Percentiles rank a stretch among this genome's conserved stretches.
Conservation (phyloP, 2,888 invertebrate genomes). For the Catocala nupta region DNA sequence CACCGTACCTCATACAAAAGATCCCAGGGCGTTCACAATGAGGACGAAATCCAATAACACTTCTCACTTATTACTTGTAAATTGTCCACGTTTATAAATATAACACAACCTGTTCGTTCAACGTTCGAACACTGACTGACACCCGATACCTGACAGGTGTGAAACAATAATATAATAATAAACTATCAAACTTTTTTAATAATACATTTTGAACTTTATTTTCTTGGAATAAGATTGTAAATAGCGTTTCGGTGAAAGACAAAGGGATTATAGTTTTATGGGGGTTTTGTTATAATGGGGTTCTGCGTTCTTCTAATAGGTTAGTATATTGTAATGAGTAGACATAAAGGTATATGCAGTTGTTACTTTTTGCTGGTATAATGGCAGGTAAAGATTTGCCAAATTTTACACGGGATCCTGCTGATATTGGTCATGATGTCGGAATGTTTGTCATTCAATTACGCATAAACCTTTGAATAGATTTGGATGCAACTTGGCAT, state of each 20-base stretch:
- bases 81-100: slow-evolving; percentile 2
- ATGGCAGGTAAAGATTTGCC: too few relatives aligned
- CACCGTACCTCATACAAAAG: slow-evolving; percentile 41
- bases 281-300: not conserved
- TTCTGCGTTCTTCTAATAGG: not conserved
- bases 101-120: slow-evolving; percentile 36
- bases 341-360: not conserved
- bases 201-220: slow-evolving; percentile 21
- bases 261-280: slow-evolving; percentile 26
- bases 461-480: too few relatives aligned
- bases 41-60: slow-evolving; percentile 42
- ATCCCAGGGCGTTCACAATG: slow-evolving; percentile 44
- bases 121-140: slow-evolving; percentile 50
- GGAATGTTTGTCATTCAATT: too few relatives aligned
- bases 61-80: slow-evolving; percentile 18
- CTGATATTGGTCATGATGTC: too few relatives aligned
- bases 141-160: slow-evolving; percentile 22
- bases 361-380: not conserved
- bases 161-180: slow-evolving; percentile 36
- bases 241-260: slow-evolving; percentile 17
- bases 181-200: slow-evolving; percentile 20
- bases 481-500: too few relatives aligned
- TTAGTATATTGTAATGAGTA: not conserved
- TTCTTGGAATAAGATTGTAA: not conserved
- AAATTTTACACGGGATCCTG: too few relatives aligned